These are phyloP conservation scores for Lethrus apterus DNA, from an alignment of 1,140 invertebrate genomes.

Conservation along the genomic window DNA sequence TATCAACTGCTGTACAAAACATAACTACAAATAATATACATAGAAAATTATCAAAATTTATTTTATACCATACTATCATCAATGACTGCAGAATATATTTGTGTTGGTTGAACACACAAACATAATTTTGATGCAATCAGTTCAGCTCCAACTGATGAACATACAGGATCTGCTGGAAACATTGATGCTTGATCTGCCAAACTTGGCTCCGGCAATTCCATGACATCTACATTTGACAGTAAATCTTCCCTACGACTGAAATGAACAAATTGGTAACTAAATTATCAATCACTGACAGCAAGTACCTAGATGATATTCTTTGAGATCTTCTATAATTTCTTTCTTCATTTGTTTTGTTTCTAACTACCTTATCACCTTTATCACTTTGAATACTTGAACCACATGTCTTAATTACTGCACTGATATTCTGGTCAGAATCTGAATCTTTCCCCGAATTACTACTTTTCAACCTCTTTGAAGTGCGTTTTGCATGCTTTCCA, in stretches of 20 bases:
- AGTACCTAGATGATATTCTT: slow-evolving; percentile 21
- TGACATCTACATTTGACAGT: slow-evolving; percentile 7
- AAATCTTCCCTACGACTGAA: too few relatives aligned
- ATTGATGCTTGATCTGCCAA: slow-evolving; percentile 14
- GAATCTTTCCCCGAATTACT: slow-evolving; percentile 18
- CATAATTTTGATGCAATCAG: slow-evolving; percentile 26
- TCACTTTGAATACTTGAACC: background rate
- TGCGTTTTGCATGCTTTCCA: slow-evolving; percentile 14
- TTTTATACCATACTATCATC: slow-evolving; percentile 6
- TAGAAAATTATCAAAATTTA: slow-evolving; percentile 1
- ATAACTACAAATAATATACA: slow-evolving; percentile 4
- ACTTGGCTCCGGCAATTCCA: slow-evolving; percentile 4
- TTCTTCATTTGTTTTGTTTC: slow-evolving; percentile 8
- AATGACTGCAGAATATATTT: slow-evolving; percentile 15
- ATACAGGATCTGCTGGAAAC: slow-evolving; percentile 19
- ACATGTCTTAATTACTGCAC: background rate
- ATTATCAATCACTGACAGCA: background rate
- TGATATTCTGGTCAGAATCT: slow-evolving; percentile 20
- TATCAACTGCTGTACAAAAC: slow-evolving; percentile 34
- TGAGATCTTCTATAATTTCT: slow-evolving; percentile 21
- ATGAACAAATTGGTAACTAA: too few relatives aligned
- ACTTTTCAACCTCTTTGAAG: slow-evolving; percentile 18
- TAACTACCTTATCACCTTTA: slow-evolving; percentile 5
- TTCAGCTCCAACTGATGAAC: slow-evolving; percentile 16
- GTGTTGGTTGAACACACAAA: slow-evolving; percentile 24